Evolutionary conservation across 2,113 vertebrate species (phyloP).

Genomic region (Onychorhynchus coronatus): DNA sequence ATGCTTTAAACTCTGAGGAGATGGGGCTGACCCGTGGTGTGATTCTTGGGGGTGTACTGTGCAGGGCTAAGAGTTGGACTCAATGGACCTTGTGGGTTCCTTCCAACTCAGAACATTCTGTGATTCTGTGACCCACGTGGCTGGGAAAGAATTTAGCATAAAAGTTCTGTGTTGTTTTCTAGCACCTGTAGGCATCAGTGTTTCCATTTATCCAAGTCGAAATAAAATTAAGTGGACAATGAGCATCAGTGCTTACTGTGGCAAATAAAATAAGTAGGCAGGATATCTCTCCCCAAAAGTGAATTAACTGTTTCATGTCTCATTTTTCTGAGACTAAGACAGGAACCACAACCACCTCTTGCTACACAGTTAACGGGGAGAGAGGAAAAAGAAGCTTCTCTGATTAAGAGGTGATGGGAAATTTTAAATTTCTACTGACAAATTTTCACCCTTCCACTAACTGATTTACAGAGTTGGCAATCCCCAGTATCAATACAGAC

Average conservation of each 20-base stretch:
- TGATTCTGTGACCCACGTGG: neutral
- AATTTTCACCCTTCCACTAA: neutral
- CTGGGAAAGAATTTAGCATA: neutral
- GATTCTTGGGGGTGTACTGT: neutral
- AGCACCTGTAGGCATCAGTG: neutral
- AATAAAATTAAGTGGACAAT: neutral
- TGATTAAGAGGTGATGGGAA: neutral
- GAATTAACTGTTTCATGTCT: neutral
- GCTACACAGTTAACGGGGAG: neutral
- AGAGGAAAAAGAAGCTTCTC: neutral
- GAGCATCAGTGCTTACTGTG: neutral
- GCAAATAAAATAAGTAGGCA: neutral
- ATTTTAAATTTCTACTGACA: neutral
- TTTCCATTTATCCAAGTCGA: neutral
- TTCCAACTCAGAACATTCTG: neutral
- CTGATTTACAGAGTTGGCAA: neutral
- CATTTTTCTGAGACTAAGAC: neutral
- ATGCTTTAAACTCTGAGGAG: neutral
- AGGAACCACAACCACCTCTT: neutral
- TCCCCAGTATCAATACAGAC: neutral
- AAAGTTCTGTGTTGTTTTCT: neutral
- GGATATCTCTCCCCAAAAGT: neutral
- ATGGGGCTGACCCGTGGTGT: neutral
- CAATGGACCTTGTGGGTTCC: accelerated
- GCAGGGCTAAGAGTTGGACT: neutral